A percentile compares a stretch with the other conserved stretches of the same genome.
Conservation (phyloP, 2,888 invertebrate genomes). For the Ectemnius continuus region DNA sequence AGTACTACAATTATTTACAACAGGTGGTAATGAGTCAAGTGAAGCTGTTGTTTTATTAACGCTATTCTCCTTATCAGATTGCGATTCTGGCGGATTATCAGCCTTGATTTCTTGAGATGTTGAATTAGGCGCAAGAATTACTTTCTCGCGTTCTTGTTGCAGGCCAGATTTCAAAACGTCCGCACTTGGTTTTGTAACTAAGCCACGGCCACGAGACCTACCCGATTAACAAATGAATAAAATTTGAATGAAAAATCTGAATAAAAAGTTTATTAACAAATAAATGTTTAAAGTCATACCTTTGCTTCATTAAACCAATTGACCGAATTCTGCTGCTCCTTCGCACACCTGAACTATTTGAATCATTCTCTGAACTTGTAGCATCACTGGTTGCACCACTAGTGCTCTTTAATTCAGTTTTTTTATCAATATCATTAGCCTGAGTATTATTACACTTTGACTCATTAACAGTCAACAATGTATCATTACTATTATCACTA, state of each 20-base stretch:
- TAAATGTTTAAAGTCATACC: constrained; percentile 70
- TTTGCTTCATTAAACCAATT: constrained; percentile 84
- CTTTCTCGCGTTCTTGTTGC: constrained; percentile 66
- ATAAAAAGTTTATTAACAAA: neutral
- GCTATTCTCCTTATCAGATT: constrained; percentile 71
- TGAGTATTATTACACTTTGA: constrained; percentile 55
- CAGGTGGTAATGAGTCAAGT: constrained; percentile 64
- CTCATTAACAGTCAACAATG: constrained; percentile 69
- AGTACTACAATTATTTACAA: constrained; percentile 57
- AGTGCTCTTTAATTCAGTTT: constrained; percentile 70
- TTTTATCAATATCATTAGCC: constrained; percentile 68
- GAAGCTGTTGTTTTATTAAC: constrained; percentile 59
- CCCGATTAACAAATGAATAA: neutral
- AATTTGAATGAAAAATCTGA: neutral
- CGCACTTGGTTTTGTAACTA: constrained; percentile 71
- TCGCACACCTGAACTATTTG: constrained; percentile 80
- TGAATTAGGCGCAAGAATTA: constrained; percentile 42
- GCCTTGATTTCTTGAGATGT: constrained; percentile 63
- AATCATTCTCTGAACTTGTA: constrained; percentile 76
- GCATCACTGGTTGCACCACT: constrained; percentile 75
- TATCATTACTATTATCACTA: constrained; percentile 82
- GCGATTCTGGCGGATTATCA: constrained; percentile 71
- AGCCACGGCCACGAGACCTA: constrained; percentile 74
- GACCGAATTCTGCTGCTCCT: constrained; percentile 88
- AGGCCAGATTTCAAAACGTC: constrained; percentile 62